Percentiles rank a stretch among this genome's conserved stretches.
Conservation (phyloP, 2,113 vertebrate genomes). For the Alligator sinensis region DNA sequence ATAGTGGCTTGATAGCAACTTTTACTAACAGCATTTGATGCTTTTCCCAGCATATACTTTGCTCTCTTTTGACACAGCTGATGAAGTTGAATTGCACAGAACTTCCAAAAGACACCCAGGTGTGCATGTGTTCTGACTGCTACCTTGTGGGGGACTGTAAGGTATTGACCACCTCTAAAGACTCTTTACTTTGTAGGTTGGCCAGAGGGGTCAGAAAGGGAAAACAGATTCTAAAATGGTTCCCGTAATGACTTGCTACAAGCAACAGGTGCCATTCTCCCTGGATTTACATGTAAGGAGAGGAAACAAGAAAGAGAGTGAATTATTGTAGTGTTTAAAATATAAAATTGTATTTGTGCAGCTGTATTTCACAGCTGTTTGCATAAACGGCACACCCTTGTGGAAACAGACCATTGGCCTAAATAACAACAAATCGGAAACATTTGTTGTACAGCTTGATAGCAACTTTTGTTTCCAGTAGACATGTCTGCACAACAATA, state of each 20-base stretch:
- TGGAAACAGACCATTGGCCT: not conserved
- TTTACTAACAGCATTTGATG: too few relatives aligned
- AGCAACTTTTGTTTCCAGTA: not conserved
- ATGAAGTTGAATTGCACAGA: too few relatives aligned
- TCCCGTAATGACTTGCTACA: not conserved
- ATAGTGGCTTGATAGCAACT: too few relatives aligned
- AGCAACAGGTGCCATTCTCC: not conserved
- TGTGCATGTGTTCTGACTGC: too few relatives aligned
- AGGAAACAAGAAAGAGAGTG: not conserved
- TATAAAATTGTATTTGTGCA: not conserved
- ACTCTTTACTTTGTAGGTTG: not conserved
- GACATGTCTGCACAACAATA: not conserved
- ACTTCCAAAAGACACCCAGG: too few relatives aligned
- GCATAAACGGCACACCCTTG: not conserved
- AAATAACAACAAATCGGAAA: not conserved
- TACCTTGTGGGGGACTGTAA: too few relatives aligned
- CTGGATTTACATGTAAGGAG: not conserved
- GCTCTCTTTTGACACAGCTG: too few relatives aligned
- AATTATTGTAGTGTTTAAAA: not conserved
- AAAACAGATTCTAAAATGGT: fast-evolving
- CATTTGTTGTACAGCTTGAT: fast-evolving
- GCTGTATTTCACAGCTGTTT: not conserved
- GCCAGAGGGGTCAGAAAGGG: not conserved
- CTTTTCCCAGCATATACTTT: too few relatives aligned
- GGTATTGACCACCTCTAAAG: not conserved